Evolutionary conservation across 2,113 vertebrate genomes (phyloP), one percentile per base, ranked within the genome.

Genomic region (Engystomops pustulosus): DNA sequence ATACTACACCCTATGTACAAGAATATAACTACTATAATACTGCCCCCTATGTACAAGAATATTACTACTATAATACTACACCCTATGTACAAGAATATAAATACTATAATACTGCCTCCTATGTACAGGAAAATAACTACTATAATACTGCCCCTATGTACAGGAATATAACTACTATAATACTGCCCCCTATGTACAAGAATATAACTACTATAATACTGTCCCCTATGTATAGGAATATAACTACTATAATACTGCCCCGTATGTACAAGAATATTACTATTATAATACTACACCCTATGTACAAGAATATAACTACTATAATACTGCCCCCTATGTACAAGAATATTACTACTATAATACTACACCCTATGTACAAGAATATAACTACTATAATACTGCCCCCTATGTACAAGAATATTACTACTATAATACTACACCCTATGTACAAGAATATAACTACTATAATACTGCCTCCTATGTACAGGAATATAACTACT

Each of bases 341-440:
- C 58, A 60, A 60, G 58, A 60, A 60, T 60, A 60, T 60, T 27
- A 60, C 58, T 60, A 27, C 58, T 60, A 27, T 60, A 60, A 55
- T 55, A 55, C 53, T 55, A n/a, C n/a, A n/a, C 11, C 53, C 53
- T 58, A 58, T 58, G 11, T 58, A 58, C 53, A 25, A 58, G 53
- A 58, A 58, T 58, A 58, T 58, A 58, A 58, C 53, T 58, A 58
- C 53, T 58, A 58, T 58, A 58, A 58, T 58, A 58, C 53, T 58
- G 53, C 53, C 11, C n/a, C n/a, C n/a, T n/a, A n/a, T n/a, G n/a
- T n/a, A n/a, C n/a, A n/a, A n/a, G n/a, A n/a, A n/a, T n/a, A n/a
- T n/a, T n/a, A n/a, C n/a, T n/a, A n/a, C n/a, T n/a, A n/a, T n/a
- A n/a, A n/a, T n/a, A n/a, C n/a, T n/a, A n/a, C n/a, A n/a, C n/a